Base-by-base conservation (phyloP, 2,888 invertebrate genomes). In the Aproaerema taeniolella region DNA sequence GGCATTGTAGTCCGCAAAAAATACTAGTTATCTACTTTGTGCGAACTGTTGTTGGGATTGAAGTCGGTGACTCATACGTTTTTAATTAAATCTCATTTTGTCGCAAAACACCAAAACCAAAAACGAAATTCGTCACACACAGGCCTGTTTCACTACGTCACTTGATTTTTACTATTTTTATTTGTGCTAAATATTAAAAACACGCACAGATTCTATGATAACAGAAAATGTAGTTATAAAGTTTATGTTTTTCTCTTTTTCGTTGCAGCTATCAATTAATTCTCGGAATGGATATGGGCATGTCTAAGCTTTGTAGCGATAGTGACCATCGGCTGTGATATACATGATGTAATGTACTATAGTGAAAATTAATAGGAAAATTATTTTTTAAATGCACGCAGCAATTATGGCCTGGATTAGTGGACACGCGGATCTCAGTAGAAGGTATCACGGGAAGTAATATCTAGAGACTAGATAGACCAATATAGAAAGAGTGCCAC, bases 381-480 rank as follows among this genome's bases (percentile, higher is more conserved):
- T 61, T 66, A 49, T 62, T 68, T 71, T 72, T 70, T 73, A 65
- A 81, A 83, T 85, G 74, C 86, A 86, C 75, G 86, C 86, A 85
- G 86, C 86, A 81, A 79, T 55, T 85, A 57, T 86, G 88, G 89
- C 82, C 85, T 55, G 88, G 88, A 81, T 78, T 88, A 64, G 89
- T 89, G 73, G 88, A 88, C 72, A 89, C 89, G 55, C 78, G 89
- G 70, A 88, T 89, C 79, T 88, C 88, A 58, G 88, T 89, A 61
- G 89, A 89, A 79, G 89, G 89, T 78, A 88, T 89, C 70, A 88
- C 89, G 51, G 89, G 89, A 52, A 89, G 88, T 79, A 88, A 89
- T 68, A 89, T 89, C 53, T 88, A 75, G 67, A 66, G 39, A 38
- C 14, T 33, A 41, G 33, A 14, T 28, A 33, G 14, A 20, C n/a